phyloP scores from a whole-genome alignment of 2,888 invertebrate genomes.

The Drosophila merina region DNA sequence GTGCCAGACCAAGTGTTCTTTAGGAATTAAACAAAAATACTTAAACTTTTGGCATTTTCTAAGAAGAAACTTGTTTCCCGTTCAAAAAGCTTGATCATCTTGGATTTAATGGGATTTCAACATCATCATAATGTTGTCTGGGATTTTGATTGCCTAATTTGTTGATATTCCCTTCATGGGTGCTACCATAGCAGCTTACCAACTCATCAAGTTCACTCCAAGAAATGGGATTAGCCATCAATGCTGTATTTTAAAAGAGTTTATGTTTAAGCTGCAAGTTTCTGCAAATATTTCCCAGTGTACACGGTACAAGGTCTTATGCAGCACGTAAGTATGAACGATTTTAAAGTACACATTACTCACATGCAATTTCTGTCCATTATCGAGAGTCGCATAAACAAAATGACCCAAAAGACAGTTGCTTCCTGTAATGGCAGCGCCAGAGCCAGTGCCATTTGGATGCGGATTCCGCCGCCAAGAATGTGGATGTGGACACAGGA shows the following conservation, averaged over 20 bases:
- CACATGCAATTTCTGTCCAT: conserved; percentile 4
- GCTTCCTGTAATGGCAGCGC: conserved; percentile 58
- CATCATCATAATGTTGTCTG: conserved; percentile 46
- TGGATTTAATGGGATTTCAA: conserved; percentile 65
- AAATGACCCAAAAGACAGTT: conserved; percentile 55
- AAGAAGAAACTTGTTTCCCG: conserved; percentile 1
- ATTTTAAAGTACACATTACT: neutral
- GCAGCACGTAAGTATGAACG: neutral
- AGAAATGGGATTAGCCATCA: neutral
- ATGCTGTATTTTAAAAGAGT: no score
- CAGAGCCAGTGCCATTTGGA: conserved; percentile 44
- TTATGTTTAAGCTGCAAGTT: neutral
- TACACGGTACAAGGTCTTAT: neutral
- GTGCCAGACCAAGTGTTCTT: conserved; percentile 68
- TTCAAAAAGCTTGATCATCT: conserved; percentile 50
- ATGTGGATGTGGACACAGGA: conserved; percentile 13
- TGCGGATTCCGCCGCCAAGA: conserved; percentile 1
- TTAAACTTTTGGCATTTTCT: conserved; percentile 6
- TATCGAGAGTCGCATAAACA: conserved; percentile 43
- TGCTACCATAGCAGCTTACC: conserved; percentile 41
- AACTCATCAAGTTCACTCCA: conserved; percentile 40
- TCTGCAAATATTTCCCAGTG: neutral
- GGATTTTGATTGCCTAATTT: conserved; percentile 40
- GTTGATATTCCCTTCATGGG: neutral
- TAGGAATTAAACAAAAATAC: conserved; percentile 51